These are phyloP conservation scores for rat (Rattus norvegicus) DNA, from an alignment of 2,113 vertebrate genomes.

Conservation along the genomic window GRCr8 NC_086021.1:114021001-114021500, in stretches of 20 bases:
- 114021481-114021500: neutral
- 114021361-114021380: neutral
- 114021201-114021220: neutral
- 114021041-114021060: neutral
- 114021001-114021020: neutral
- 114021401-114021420: neutral
- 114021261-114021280: neutral
- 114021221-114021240: neutral
- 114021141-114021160: neutral
- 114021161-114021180: neutral
- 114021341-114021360: constrained; percentile 4
- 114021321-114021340: too few relatives aligned
- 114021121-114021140: neutral
- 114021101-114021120: neutral
- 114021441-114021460: neutral
- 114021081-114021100: neutral
- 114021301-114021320: neutral
- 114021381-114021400: neutral
- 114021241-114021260: neutral
- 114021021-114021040: neutral
- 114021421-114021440: neutral
- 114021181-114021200: neutral
- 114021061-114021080: neutral
- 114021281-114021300: neutral
- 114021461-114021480: neutral